Conservation (phyloP, 2,797 vertebrate genomes). For the Poeciliopsis paucimaculata region DNA sequence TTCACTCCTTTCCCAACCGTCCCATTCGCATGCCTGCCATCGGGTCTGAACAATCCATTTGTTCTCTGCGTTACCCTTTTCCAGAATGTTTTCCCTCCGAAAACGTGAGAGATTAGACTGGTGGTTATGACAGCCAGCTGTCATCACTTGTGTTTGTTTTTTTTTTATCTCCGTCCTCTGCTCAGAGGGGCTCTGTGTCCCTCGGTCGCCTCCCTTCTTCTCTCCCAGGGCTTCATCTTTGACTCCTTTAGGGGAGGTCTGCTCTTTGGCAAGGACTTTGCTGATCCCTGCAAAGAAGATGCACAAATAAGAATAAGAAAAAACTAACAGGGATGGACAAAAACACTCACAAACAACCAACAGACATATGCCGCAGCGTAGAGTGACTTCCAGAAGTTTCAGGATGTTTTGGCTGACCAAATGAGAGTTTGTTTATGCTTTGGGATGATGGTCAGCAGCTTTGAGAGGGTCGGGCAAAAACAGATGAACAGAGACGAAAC, state of each 20-base stretch:
- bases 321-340: constrained; percentile 12
- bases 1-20: constrained; percentile 2
- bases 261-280: constrained; percentile 59
- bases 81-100: constrained; percentile 20
- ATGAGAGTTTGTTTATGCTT: constrained; percentile 57
- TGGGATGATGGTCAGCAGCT: constrained; percentile 43
- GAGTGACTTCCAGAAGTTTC: constrained; percentile 47
- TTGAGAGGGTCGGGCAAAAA: too few relatives aligned
- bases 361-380: constrained; percentile 38
- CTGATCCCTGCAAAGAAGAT: constrained; percentile 51
- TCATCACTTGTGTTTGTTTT: constrained; percentile 70
- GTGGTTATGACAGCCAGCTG: constrained; percentile 59
- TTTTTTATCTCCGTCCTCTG: constrained; percentile 56
- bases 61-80: constrained; percentile 38
- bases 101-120: constrained; percentile 35
- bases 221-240: constrained; percentile 73
- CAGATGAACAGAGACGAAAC: constrained; percentile 39
- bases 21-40: constrained; percentile 25
- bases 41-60: constrained; percentile 28
- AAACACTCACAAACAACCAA: constrained; percentile 39
- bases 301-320: constrained; percentile 53
- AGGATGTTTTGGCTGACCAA: constrained; percentile 62
- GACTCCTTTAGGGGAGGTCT: constrained; percentile 72
- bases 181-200: constrained; percentile 27
- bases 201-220: constrained; percentile 34